Conservation (phyloP, 1,140 invertebrate species). For the Lucilia sericata region DNA sequence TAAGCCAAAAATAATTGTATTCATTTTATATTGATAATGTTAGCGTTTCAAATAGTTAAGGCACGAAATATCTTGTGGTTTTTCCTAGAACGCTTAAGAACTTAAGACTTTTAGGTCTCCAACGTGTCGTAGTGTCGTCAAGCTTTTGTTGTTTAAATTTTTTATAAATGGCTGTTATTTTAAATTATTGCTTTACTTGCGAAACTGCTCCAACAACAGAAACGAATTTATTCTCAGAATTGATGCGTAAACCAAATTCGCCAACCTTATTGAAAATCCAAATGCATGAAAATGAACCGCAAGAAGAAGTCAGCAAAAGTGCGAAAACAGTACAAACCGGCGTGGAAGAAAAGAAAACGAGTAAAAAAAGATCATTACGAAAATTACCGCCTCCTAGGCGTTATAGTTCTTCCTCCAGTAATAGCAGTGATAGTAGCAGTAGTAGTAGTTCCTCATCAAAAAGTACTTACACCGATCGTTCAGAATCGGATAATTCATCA, state of each 20-base stretch:
- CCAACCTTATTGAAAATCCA: constrained; percentile 8
- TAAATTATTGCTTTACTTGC: background rate
- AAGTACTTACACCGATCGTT: constrained; percentile 27
- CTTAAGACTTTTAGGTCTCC: background rate
- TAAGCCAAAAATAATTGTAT: background rate
- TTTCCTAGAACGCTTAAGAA: constrained; percentile 9
- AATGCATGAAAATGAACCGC: constrained; percentile 61
- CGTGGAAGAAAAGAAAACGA: constrained; percentile 54
- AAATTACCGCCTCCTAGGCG: constrained; percentile 50
- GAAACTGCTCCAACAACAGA: background rate
- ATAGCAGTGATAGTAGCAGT: constrained; percentile 46
- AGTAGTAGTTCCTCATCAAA: constrained; percentile 33
- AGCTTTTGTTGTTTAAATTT: background rate
- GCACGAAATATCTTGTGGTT: background rate
- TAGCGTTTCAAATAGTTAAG: constrained; percentile 9
- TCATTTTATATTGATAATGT: constrained; percentile 8
- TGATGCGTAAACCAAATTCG: constrained; percentile 15
- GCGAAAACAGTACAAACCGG: constrained; percentile 46
- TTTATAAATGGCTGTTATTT: constrained; percentile 27
- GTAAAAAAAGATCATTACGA: constrained; percentile 22
- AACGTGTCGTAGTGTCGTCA: background rate
- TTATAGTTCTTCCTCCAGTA: constrained; percentile 25
- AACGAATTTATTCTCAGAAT: constrained; percentile 18
- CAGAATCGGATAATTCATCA: background rate
- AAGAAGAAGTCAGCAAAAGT: constrained; percentile 51